Percentiles rank a stretch among this genome's conserved stretches.
Evolutionary conservation across 2,888 invertebrate genomes (phyloP).

Genomic region (Podabrus alpinus): DNA sequence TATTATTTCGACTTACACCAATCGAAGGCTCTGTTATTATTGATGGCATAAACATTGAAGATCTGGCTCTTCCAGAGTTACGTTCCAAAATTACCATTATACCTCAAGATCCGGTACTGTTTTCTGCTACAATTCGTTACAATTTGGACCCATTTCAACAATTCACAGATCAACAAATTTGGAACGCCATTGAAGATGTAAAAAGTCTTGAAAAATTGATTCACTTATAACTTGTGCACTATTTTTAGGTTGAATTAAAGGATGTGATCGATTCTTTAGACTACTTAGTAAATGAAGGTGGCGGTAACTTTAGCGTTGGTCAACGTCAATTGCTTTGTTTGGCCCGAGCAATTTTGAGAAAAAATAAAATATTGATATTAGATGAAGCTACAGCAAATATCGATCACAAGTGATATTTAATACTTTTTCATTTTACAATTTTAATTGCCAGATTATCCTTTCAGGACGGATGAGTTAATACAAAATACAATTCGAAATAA

Average conservation of each 20-base stretch:
- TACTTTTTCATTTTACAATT: background rate
- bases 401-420: constrained; percentile 68
- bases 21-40: constrained; percentile 69
- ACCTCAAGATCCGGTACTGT: constrained; percentile 75
- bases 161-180: constrained; percentile 69
- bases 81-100: constrained; percentile 72
- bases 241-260: constrained; percentile 73
- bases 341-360: constrained; percentile 80
- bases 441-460: constrained; percentile 38
- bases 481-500: constrained; percentile 69
- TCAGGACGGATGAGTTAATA: constrained; percentile 74
- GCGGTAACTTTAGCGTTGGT: constrained; percentile 83
- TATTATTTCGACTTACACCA: constrained; percentile 59
- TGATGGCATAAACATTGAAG: constrained; percentile 65
- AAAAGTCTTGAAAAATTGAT: background rate
- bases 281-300: constrained; percentile 72
- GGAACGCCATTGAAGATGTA: constrained; percentile 74
- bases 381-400: constrained; percentile 94
- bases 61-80: constrained; percentile 64
- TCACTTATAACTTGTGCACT: background rate
- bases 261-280: constrained; percentile 66
- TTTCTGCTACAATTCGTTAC: constrained; percentile 72
- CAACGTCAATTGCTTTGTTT: constrained; percentile 86
- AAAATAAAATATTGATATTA: constrained; percentile 78
- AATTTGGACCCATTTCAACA: constrained; percentile 78